A percentile compares a stretch with the other conserved stretches of the same genome.
Evolutionary conservation across 1,140 invertebrate genomes (phyloP).

Genomic region (Trachymyrmex septentrionalis): DNA sequence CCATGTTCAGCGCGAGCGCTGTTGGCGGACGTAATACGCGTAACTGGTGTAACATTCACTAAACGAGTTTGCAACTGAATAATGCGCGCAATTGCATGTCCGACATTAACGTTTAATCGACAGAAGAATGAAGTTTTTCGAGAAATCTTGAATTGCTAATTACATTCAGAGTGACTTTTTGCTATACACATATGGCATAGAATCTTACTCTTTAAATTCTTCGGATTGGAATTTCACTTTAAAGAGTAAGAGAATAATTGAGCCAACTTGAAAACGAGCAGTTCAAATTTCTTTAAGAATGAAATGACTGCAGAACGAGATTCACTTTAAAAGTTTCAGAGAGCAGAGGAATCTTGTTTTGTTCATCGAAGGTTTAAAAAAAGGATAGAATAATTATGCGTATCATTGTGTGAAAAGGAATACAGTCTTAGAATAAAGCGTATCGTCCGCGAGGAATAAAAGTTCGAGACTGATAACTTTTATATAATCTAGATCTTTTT

Average conservation of each 20-base stretch:
- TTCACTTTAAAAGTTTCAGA: too few species aligned
- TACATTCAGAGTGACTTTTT: neutral
- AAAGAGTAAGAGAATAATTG: neutral
- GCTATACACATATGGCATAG: neutral
- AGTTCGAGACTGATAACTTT: too few species aligned
- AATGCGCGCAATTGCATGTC: neutral
- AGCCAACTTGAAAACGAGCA: too few species aligned
- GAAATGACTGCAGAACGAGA: too few species aligned
- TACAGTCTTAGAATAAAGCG: too few species aligned
- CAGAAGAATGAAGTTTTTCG: neutral
- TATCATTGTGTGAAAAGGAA: too few species aligned
- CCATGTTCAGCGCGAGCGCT: slow-evolving; percentile 34
- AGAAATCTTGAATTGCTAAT: neutral
- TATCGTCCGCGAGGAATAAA: too few species aligned
- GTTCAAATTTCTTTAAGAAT: too few species aligned
- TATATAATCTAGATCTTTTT: too few species aligned
- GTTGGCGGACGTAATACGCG: neutral
- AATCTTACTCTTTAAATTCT: neutral
- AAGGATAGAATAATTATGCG: too few species aligned
- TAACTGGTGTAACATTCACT: neutral
- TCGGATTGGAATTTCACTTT: neutral
- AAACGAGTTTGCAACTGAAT: neutral
- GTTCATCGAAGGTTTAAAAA: too few species aligned
- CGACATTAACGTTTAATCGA: neutral
- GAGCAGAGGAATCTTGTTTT: too few species aligned